These are phyloP conservation scores for Dasyprocta punctata DNA, from an alignment of 2,113 vertebrate species.

Conservation along the genomic window DNA sequence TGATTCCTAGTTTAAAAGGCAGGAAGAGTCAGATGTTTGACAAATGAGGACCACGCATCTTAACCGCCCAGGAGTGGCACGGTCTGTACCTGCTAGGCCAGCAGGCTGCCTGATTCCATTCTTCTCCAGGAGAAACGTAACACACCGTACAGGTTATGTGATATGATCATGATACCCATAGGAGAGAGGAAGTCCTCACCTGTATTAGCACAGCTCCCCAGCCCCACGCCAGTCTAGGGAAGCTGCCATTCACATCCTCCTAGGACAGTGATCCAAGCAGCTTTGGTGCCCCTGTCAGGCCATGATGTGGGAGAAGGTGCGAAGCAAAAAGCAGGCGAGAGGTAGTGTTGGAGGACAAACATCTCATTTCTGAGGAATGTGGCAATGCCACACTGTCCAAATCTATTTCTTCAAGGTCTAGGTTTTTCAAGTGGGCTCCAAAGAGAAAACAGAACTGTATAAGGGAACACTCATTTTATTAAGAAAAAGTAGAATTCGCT, in stretches of 20 bases:
- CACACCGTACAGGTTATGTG: neutral
- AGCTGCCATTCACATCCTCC: neutral
- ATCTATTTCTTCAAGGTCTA: too few species aligned
- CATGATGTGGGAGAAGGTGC: neutral
- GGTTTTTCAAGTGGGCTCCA: neutral
- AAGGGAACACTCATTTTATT: neutral
- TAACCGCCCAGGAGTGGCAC: neutral
- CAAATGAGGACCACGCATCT: neutral
- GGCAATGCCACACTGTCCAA: rapidly evolving
- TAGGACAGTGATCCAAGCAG: neutral
- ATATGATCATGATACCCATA: neutral
- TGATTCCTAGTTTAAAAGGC: neutral
- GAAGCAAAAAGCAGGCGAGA: rapidly evolving
- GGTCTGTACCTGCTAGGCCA: neutral
- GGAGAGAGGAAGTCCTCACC: neutral
- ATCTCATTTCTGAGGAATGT: neutral
- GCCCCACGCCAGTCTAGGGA: neutral
- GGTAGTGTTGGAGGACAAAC: rapidly evolving
- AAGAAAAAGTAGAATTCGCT: neutral
- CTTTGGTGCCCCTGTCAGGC: neutral
- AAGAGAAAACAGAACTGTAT: neutral
- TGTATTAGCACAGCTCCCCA: neutral
- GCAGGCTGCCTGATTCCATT: neutral
- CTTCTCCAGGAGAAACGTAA: neutral
- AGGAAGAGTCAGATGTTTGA: neutral